Base-by-base conservation (phyloP, 2,888 invertebrate species). In the Mystacides longicornis region DNA sequence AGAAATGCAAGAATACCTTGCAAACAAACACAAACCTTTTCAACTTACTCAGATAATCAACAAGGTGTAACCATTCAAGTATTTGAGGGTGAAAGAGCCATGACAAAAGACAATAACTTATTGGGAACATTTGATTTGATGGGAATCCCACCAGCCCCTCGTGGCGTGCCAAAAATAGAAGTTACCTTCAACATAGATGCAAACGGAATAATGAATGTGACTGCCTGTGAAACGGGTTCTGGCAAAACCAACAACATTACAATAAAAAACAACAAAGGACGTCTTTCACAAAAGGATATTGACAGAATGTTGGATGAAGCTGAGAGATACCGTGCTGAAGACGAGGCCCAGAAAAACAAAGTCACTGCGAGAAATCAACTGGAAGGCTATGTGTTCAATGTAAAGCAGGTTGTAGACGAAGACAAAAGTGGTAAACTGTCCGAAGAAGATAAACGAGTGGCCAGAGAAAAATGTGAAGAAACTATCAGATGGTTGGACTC, bases 1-100 rank as follows among this genome's bases (percentile, higher is more conserved):
- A 76, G 88, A 63, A 87, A 87, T 69, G 72, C 77, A 14, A 77
- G 83, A 65, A 86, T 87, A 63, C 87, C 87, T 0, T 83, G 84
- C 74, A 86, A 85, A 65, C 84, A 86, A 67, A 75, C 81, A 0
- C 81, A 86, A 67, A 83, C 81, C 1, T 91, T 90, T 72, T 85
- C 89, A 42, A 91, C 90, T 0, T 89, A 86, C 67, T 73, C 86
- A 0, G 90, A 91, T 72, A 89, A 89, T 71, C 90, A 91, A 69
- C 79, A 86, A 0, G 86, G 81, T 0, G 87, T 88, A 46, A 82
- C 81, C 22, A 82, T 88, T 58, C 84, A 86, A 68, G 86, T 86
- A n/a, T 85, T 80, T 67, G 86, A 89, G 68, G 88, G 88, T 23
- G 88, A 89, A 70, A 75, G 90, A 33, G 83, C 86, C 16, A 85